phyloP scores from a whole-genome alignment of 2,113 vertebrate genomes.

The Colius striatus region DNA sequence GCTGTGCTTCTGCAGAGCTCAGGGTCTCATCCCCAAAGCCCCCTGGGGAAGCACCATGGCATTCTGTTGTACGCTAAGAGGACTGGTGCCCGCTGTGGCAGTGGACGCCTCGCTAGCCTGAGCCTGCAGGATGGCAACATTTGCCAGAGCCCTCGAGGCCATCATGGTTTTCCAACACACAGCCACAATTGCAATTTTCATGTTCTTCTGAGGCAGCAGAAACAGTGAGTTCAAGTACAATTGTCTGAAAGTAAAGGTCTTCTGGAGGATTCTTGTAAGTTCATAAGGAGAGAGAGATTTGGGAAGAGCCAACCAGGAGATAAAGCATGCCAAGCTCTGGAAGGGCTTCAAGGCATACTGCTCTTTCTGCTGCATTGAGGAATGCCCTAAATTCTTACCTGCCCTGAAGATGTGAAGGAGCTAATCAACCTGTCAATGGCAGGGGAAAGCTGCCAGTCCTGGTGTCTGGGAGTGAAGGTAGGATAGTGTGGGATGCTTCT shows the following conservation, averaged over 20 bases:
- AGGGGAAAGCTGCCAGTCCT: neutral
- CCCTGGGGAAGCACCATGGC: neutral
- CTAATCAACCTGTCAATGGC: neutral
- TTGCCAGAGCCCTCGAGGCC: neutral
- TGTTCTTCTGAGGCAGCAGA: neutral
- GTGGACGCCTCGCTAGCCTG: neutral
- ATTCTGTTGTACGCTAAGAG: neutral
- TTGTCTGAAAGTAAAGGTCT: neutral
- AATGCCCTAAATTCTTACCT: neutral
- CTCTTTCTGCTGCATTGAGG: neutral
- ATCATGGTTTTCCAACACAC: neutral
- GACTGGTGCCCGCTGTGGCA: accelerated
- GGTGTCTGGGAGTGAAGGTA: neutral
- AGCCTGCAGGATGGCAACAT: neutral
- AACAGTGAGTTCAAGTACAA: neutral
- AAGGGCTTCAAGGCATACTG: neutral
- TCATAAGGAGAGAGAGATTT: neutral
- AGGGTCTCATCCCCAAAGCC: neutral
- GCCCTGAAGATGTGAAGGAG: neutral
- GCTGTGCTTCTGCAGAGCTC: neutral
- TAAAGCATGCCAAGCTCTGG: neutral
- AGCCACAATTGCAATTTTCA: neutral
- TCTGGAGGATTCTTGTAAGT: neutral
- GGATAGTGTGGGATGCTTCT: neutral
- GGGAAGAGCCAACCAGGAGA: neutral